A percentile compares a stretch with the other conserved stretches of the same genome.
Evolutionary conservation across 2,797 vertebrate species (phyloP).

Genomic region (Semotilus atromaculatus): DNA sequence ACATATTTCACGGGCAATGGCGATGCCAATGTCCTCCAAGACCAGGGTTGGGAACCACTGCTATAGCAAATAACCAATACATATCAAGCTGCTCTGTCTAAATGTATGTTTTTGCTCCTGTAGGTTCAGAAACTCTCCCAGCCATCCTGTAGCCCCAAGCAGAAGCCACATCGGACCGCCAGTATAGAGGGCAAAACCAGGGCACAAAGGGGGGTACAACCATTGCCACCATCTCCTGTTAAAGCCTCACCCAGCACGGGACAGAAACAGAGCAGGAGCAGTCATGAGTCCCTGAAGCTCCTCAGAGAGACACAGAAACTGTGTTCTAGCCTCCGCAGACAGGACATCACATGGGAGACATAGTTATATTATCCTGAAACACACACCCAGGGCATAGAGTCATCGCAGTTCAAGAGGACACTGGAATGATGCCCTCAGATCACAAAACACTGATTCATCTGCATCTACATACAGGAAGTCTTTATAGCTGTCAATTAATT

Average conservation of each 20-base stretch:
- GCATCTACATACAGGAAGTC: background rate
- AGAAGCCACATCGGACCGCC: conserved; percentile 64
- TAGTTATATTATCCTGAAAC: conserved; percentile 55
- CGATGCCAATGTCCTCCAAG: background rate
- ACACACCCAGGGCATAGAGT: background rate
- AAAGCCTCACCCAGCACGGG: conserved; percentile 66
- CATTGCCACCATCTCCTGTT: conserved; percentile 64
- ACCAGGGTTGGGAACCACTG: background rate
- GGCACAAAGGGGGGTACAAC: conserved; percentile 62
- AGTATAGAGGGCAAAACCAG: conserved; percentile 57
- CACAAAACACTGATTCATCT: conserved; percentile 5
- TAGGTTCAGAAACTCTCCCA: conserved; percentile 80
- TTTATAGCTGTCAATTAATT: background rate
- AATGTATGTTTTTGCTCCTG: background rate
- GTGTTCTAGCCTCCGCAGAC: conserved; percentile 80
- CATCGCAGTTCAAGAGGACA: conserved; percentile 13
- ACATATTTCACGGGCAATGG: background rate
- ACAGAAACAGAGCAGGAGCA: conserved; percentile 63
- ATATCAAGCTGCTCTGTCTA: background rate
- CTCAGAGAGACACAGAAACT: conserved; percentile 83
- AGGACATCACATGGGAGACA: conserved; percentile 85
- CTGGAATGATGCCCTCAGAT: background rate
- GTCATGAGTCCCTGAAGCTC: conserved; percentile 75
- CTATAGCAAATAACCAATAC: background rate
- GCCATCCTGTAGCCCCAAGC: conserved; percentile 58